Base-by-base conservation (phyloP, 2,797 vertebrate species). In the Spondyliosoma cantharus region DNA sequence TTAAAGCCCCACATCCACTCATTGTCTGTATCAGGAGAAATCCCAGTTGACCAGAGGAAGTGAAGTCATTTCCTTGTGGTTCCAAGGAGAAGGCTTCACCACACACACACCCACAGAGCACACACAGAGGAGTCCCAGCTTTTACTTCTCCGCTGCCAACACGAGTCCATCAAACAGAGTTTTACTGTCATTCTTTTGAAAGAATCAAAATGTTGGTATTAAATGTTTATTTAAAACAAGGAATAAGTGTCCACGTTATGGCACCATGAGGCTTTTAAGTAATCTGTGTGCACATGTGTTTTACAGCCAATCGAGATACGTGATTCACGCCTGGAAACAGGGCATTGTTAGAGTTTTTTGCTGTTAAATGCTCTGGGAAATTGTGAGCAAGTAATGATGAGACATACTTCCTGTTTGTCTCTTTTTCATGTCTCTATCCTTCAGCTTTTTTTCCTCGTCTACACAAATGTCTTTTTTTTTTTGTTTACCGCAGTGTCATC, bases 31-130 rank as follows among this genome's bases (percentile, higher is more conserved):
- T 91, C 80, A 89, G 62, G 86, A 94, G 87, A 92, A 93, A 91
- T 92, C 93, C 91, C 93, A 88, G 80, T 72, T 75, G 84, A 84
- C 86, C 92, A 90, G 69, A 95, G 95, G 95, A 96, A 96, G 91
- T 96, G 94, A 96, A 81, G 82, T 95, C 87, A 95, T 91, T 93
- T 93, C 93, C 94, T 90, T 27, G 62, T 75, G 72, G 84, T 85
- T 90, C 82, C 83, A 86, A 78, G 74, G 76, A 89, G 76, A 89
- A 50, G 46, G 57, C 72, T 81, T 82, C 57, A 60, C 45, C 67
- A 65, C 68, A 71, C 56, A 61, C 32, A 37, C 63, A 43, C 29
- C 8, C 74, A 57, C 65, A 56, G 45, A 65, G 53, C 75, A 70
- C 65, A 53, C 77, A 57, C 27, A 74, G 19, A 74, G 19, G n/a